These are phyloP conservation scores for Arizona elegans DNA, from an alignment of 2,113 vertebrate species.

Conservation along the genomic window DNA sequence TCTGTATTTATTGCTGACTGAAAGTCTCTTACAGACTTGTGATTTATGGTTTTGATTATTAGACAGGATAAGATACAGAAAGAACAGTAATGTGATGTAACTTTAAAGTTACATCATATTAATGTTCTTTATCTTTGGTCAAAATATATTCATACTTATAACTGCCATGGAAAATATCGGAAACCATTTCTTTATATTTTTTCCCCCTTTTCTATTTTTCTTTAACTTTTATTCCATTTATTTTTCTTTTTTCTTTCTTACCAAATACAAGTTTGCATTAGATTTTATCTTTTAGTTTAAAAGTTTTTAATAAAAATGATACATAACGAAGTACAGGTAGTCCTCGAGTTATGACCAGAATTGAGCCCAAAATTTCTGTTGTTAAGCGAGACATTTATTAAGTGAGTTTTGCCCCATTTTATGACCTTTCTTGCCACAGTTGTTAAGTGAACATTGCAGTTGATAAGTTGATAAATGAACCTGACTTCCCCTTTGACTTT, in stretches of 20 bases:
- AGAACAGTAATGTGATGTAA: background rate
- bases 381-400: too few species aligned
- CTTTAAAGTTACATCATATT: background rate
- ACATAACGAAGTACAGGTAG: too few species aligned
- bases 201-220: background rate
- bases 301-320: background rate
- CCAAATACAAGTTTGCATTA: background rate
- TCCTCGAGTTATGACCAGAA: too few species aligned
- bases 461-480: too few species aligned
- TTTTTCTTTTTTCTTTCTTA: background rate
- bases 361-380: too few species aligned
- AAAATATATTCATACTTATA: background rate
- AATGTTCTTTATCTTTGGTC: too few species aligned
- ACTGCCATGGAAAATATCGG: background rate
- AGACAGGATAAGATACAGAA: background rate
- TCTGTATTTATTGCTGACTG: background rate
- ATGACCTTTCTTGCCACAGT: too few species aligned
- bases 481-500: too few species aligned
- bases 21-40: background rate
- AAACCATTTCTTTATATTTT: background rate
- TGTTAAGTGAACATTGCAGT: too few species aligned
- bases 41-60: background rate
- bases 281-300: background rate
- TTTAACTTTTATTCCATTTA: background rate
- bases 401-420: too few species aligned